Evolutionary conservation across 2,113 vertebrate genomes (phyloP).

Genomic region (Sterna hirundo): DNA sequence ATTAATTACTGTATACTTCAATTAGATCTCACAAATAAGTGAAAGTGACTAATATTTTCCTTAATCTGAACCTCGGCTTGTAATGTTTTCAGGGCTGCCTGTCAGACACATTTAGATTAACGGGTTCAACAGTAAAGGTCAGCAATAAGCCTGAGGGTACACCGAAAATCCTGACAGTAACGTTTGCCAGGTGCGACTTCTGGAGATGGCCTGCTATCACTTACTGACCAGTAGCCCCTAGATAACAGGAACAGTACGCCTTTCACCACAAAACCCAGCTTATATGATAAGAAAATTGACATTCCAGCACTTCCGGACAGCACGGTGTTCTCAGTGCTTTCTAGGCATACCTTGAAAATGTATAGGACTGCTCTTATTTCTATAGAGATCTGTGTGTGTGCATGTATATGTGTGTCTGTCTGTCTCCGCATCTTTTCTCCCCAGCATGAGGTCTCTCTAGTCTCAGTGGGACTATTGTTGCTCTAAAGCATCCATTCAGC

Average conservation of each 20-base stretch:
- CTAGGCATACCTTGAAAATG: background rate
- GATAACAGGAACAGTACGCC: constrained; percentile 4
- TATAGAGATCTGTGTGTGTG: background rate
- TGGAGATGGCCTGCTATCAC: constrained; percentile 10
- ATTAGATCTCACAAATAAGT: constrained; percentile 35
- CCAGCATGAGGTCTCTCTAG: background rate
- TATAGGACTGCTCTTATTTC: background rate
- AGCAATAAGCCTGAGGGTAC: constrained; percentile 25
- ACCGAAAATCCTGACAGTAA: constrained; percentile 38
- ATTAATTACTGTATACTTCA: constrained; percentile 21
- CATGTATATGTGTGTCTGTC: background rate
- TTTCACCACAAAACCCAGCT: constrained; percentile 1
- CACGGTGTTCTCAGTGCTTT: background rate
- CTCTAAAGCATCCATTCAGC: background rate
- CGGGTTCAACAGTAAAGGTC: constrained; percentile 38
- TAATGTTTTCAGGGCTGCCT: constrained; percentile 1
- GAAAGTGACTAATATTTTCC: constrained; percentile 51
- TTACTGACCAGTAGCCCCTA: constrained; percentile 34
- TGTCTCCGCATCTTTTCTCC: background rate
- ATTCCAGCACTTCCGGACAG: background rate
- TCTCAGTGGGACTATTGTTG: background rate
- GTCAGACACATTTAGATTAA: constrained; percentile 45
- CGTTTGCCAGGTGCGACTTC: constrained; percentile 20
- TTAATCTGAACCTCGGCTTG: constrained; percentile 12
- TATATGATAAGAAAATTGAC: constrained; percentile 16